Evolutionary conservation across 2,113 vertebrate genomes (phyloP).

Genomic region (Tiliqua scincoides): DNA sequence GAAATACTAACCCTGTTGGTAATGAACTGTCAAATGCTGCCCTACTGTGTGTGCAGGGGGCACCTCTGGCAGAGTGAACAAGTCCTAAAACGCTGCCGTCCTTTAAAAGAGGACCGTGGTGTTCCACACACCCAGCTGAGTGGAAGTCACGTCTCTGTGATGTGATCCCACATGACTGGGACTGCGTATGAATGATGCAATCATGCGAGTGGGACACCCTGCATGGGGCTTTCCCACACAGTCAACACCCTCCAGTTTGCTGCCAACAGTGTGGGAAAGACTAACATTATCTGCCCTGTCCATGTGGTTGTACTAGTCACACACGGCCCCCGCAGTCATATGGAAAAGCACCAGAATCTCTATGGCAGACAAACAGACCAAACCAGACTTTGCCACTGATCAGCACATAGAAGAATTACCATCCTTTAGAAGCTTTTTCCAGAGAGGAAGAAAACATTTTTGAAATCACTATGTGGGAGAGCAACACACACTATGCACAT

Average conservation of each 20-base stretch:
- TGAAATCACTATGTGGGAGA: background rate
- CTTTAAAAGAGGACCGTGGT: background rate
- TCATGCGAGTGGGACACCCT: no score
- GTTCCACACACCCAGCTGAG: background rate
- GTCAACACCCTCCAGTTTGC: rapidly evolving
- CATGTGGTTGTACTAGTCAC: background rate
- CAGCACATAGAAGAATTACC: background rate
- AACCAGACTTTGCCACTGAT: background rate
- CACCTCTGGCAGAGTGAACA: background rate
- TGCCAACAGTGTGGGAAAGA: background rate
- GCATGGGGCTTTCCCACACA: background rate
- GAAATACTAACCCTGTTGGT: background rate
- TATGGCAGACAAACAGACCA: background rate
- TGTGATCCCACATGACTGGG: background rate
- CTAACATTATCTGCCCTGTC: no score
- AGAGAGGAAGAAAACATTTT: background rate
- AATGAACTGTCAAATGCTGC: background rate
- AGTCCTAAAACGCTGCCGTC: background rate
- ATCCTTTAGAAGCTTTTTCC: background rate
- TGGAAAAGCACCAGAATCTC: background rate
- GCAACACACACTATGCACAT: background rate
- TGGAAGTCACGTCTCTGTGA: background rate
- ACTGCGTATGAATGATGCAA: background rate
- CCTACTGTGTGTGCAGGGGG: background rate
- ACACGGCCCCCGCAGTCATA: background rate